Base-by-base conservation (phyloP, 2,888 invertebrate species). In the Linyphia triangularis region DNA sequence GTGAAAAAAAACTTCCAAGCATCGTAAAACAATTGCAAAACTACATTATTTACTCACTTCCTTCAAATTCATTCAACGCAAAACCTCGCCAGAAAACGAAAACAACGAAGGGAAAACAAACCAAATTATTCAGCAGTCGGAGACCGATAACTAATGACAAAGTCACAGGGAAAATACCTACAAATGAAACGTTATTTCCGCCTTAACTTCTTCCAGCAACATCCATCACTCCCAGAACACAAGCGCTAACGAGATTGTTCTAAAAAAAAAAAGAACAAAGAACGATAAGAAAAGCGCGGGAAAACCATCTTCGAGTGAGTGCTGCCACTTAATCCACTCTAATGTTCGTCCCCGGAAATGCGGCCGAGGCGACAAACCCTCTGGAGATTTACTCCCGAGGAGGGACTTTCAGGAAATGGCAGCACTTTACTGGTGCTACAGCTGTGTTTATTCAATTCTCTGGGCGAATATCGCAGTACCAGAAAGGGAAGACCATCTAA, bases 231-330 rank as follows among this genome's bases (percentile, higher is more conserved):
- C 69, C 30, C 33, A 65, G n/a, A n/a, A n/a, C n/a, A n/a, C n/a
- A n/a, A n/a, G 19, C 78, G 19, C 72, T 82, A 82, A 82, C 82
- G 82, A 82, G 82, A 82, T 82, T 82, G 82, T 40, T 69, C 67
- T 40, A 22, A 13, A n/a, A n/a, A 57, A 24, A 37, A 40, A 40
- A 65, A 51, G 28, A 69, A 81, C 33, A 65, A 65, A 65, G 43
- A 37, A 16, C 5, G 22, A 37, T 19, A n/a, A 63, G 59, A 40
- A 57, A 84, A 84, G 33, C 67, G 30, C 40, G 57, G 43, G 67
- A 37, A 65, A 57, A 5, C 37, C 33, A 61, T 24, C 7, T 16
- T 24, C 3, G 7, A 5, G 28, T 13, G 24, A 51, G 19, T 61
- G 63, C 40, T 61, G 70, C 57, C 57, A 75, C 69, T 59, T 81